These are phyloP conservation scores for Siniperca knerii DNA, from an alignment of 2,113 vertebrate species.

Conservation along the genomic window DNA sequence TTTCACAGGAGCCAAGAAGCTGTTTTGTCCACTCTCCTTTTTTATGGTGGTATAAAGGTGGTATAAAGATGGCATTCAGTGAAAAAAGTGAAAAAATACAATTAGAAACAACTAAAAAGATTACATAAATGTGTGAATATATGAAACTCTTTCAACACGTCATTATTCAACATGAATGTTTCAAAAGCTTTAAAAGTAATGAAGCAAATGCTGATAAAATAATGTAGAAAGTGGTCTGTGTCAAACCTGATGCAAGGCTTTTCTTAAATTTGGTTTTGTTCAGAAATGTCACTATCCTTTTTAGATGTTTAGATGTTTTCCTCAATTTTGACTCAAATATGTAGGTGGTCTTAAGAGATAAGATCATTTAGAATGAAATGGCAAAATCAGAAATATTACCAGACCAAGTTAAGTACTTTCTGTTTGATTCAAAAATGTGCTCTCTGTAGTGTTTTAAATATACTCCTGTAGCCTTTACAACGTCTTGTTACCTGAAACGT, in stretches of 20 bases:
- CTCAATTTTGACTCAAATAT: not conserved
- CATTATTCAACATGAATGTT: not conserved
- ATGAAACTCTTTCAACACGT: not conserved
- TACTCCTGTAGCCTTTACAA: not conserved
- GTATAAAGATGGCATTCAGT: not conserved
- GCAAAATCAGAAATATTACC: not conserved
- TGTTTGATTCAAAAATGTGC: not conserved
- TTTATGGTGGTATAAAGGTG: no score
- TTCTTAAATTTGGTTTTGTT: not conserved
- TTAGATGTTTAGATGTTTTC: not conserved
- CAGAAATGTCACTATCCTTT: not conserved
- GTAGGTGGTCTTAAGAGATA: not conserved
- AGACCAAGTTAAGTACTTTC: not conserved
- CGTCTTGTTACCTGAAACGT: slow-evolving; percentile 58
- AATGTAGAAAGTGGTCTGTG: not conserved
- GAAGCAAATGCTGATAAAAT: not conserved
- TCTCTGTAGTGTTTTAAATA: not conserved
- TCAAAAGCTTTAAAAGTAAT: not conserved
- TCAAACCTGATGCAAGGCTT: not conserved
- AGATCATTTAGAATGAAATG: not conserved
- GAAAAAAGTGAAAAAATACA: not conserved
- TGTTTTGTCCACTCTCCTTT: not conserved
- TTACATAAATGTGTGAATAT: not conserved
- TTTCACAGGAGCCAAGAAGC: not conserved
- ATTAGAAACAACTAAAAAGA: not conserved